Percentiles rank a stretch among this genome's conserved stretches.
These are phyloP conservation scores for Eupithecia exiguata DNA, from an alignment of 2,888 invertebrate species.

Conservation along the genomic window DNA sequence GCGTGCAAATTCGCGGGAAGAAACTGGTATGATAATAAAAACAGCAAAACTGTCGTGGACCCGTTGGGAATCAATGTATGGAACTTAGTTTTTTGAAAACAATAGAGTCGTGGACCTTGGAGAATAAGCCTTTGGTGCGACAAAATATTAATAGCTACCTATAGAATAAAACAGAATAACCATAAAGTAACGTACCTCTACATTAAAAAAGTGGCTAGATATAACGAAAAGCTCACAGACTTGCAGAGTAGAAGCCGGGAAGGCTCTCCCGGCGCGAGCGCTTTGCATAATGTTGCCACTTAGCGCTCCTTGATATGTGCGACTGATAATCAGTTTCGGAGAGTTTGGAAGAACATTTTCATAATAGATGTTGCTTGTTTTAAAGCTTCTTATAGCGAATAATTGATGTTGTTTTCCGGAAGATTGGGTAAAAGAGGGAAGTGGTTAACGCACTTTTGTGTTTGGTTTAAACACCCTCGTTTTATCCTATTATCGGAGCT, in stretches of 20 bases:
- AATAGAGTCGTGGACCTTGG: too few species aligned
- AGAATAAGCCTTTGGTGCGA: neutral
- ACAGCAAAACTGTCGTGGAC: too few species aligned
- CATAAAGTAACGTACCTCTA: neutral
- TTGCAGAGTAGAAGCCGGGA: neutral
- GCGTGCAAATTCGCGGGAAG: too few species aligned
- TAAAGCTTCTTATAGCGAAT: constrained; percentile 27
- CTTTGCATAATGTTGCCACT: constrained; percentile 71
- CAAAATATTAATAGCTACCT: neutral
- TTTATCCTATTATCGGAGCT: neutral
- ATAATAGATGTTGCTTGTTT: constrained; percentile 30
- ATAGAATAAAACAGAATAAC: too few species aligned
- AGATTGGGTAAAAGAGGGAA: constrained; percentile 17
- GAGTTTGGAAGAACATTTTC: constrained; percentile 35
- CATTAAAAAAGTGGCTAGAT: neutral
- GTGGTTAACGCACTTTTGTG: constrained; percentile 15
- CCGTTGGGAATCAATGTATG: too few species aligned
- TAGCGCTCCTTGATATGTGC: constrained; percentile 57
- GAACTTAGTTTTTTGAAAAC: too few species aligned
- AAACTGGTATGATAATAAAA: neutral
- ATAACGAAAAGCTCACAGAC: neutral
- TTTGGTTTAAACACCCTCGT: neutral
- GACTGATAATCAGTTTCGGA: constrained; percentile 55
- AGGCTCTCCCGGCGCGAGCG: constrained; percentile 20
- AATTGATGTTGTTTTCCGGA: constrained; percentile 30